These are phyloP conservation scores for Drosophila gaucha DNA, from an alignment of 2,888 invertebrate genomes.

Conservation along the genomic window DNA sequence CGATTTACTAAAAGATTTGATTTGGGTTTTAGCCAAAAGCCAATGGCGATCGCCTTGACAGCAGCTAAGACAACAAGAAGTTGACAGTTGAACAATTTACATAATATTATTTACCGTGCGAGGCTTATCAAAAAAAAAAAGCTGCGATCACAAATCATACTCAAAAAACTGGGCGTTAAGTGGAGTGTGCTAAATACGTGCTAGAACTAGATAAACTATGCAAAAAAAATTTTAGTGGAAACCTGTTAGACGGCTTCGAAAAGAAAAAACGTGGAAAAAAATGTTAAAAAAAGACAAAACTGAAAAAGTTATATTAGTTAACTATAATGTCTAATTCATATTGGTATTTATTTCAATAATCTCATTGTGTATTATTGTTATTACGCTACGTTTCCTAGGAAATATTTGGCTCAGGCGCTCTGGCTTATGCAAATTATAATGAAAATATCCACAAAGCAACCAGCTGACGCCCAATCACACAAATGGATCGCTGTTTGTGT, in stretches of 20 bases:
- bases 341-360: neutral
- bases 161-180: conserved; percentile 49
- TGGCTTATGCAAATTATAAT: conserved; percentile 63
- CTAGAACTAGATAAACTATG: conserved; percentile 38
- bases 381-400: conserved; percentile 65
- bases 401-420: conserved; percentile 41
- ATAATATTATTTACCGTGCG: conserved; percentile 50
- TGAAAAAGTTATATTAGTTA: conserved; percentile 5
- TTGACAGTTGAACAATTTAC: conserved; percentile 58
- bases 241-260: conserved; percentile 54
- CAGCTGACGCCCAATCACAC: conserved; percentile 1
- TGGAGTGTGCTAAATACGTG: conserved; percentile 62
- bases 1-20: conserved; percentile 10
- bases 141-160: conserved; percentile 25
- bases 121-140: conserved; percentile 61
- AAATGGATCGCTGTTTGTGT: conserved; percentile 4
- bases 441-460: conserved; percentile 34
- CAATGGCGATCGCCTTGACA: conserved; percentile 53
- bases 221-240: conserved; percentile 43
- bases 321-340: conserved; percentile 2
- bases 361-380: conserved; percentile 12
- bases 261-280: conserved; percentile 8
- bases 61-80: conserved; percentile 52
- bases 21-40: conserved; percentile 30
- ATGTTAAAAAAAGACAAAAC: conserved; percentile 17